These are phyloP conservation scores for Leucopternis melanops DNA, from an alignment of 2,113 vertebrate species.

Conservation along the genomic window DNA sequence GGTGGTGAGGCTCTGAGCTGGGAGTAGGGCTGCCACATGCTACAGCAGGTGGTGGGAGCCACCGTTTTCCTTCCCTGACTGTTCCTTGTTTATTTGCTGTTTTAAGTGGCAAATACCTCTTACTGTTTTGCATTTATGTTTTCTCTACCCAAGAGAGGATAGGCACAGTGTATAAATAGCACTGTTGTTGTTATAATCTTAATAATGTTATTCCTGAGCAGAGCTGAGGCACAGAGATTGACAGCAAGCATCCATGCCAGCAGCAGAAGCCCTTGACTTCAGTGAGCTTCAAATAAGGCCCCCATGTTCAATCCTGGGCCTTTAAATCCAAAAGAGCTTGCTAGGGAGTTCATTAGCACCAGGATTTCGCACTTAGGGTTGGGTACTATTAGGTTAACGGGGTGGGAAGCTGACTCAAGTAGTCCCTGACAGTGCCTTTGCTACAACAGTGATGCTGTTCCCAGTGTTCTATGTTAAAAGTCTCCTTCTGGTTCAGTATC, in stretches of 20 bases:
- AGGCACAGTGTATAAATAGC: background rate
- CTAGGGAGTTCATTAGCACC: background rate
- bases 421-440: background rate
- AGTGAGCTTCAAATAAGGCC: background rate
- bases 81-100: background rate
- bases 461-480: background rate
- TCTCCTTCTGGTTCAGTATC: background rate
- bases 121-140: background rate
- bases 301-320: background rate
- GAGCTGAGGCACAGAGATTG: background rate
- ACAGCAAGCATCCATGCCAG: background rate
- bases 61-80: background rate
- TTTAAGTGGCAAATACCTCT: background rate
- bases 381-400: background rate
- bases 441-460: accelerated
- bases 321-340: background rate
- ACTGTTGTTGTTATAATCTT: background rate
- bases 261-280: background rate
- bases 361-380: background rate
- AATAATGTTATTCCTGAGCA: background rate
- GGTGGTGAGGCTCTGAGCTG: background rate
- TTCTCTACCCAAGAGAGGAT: background rate
- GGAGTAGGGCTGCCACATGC: background rate
- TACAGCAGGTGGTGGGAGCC: background rate
- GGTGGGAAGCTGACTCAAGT: background rate